A percentile compares a stretch with the other conserved stretches of the same genome.
phyloP scores from a whole-genome alignment of 2,113 vertebrate species.

The Gavia stellata region DNA sequence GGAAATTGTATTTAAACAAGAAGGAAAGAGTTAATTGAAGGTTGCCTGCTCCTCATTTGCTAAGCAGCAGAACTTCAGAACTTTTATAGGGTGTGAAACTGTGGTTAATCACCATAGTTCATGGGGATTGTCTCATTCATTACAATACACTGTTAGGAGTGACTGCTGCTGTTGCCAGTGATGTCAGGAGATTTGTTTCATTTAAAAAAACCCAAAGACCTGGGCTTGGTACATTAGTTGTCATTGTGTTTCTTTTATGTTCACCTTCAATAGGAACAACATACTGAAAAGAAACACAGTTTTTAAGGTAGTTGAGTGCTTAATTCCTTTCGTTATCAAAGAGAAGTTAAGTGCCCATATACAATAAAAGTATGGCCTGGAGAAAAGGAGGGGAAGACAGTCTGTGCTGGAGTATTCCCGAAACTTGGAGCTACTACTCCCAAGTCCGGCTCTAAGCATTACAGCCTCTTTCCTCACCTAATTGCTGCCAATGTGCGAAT shows the following conservation, averaged over 20 bases:
- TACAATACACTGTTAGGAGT: neutral
- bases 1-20: neutral
- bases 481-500: neutral
- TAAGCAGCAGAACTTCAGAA: neutral
- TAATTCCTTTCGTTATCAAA: neutral
- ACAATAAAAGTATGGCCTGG: neutral
- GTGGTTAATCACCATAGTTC: neutral
- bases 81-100: neutral
- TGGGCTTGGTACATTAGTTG: neutral
- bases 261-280: neutral
- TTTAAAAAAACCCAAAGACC: neutral
- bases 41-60: neutral
- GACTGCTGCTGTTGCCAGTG: neutral
- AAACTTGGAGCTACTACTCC: neutral
- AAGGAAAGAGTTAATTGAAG: neutral
- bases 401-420: neutral
- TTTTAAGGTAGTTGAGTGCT: neutral
- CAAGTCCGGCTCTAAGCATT: rapidly evolving
- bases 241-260: too few relatives aligned
- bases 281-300: neutral
- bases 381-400: neutral
- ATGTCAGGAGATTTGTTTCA: neutral
- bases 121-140: neutral
- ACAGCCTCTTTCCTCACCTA: neutral
- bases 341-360: neutral